These are phyloP conservation scores for Drosophila pseudotakahashii DNA, from an alignment of 2,888 invertebrate genomes.

Conservation along the genomic window DNA sequence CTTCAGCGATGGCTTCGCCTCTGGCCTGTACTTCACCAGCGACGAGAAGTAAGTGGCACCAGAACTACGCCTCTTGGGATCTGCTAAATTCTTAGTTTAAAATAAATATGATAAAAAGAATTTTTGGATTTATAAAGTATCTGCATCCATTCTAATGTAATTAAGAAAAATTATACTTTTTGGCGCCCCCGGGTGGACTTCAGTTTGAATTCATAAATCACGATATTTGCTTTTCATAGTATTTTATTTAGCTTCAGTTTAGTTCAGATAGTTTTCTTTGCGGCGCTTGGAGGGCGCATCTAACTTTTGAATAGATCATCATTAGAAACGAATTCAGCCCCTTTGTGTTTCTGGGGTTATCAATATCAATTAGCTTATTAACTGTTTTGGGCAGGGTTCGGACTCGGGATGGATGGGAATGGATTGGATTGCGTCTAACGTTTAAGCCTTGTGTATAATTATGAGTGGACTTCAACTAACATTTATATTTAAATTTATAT, in stretches of 20 bases:
- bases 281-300: conserved; percentile 41
- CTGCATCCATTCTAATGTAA: too few species aligned
- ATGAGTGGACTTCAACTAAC: conserved; percentile 56
- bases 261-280: conserved; percentile 39
- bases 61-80: not conserved
- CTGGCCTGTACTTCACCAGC: conserved; percentile 17
- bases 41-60: conserved; percentile 1
- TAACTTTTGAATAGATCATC: conserved; percentile 65
- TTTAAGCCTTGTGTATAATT: conserved; percentile 27
- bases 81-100: conserved; percentile 5
- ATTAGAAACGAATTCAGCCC: conserved; percentile 44
- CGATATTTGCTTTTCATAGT: not conserved
- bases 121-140: too few species aligned
- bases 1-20: conserved; percentile 59
- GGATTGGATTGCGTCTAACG: conserved; percentile 28
- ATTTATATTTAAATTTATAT: conserved; percentile 55
- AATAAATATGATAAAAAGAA: not conserved
- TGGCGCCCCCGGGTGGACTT: not conserved
- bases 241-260: conserved; percentile 25
- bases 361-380: conserved; percentile 20
- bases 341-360: conserved; percentile 8
- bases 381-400: conserved; percentile 17
- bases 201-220: too few species aligned
- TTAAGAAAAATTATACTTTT: too few species aligned
- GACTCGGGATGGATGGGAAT: conserved; percentile 18